Percentiles rank a stretch among this genome's conserved stretches.
These are phyloP conservation scores for Vanessa atalanta DNA, from an alignment of 1,140 invertebrate genomes.

Conservation along the genomic window DNA sequence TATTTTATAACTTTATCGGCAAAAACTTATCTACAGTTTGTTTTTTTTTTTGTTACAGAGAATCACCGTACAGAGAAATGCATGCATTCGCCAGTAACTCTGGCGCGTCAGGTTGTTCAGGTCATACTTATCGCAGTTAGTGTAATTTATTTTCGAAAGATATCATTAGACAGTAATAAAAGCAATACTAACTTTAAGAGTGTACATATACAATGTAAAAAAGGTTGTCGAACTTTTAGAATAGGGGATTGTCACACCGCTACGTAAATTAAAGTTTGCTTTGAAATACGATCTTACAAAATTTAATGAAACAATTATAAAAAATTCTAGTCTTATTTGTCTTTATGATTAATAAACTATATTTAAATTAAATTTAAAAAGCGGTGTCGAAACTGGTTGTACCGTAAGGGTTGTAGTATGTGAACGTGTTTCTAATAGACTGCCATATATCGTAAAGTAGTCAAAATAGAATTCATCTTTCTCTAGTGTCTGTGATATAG, in stretches of 20 bases:
- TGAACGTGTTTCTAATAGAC: conserved; percentile 73
- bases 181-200: conserved; percentile 71
- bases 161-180: conserved; percentile 74
- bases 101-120: conserved; percentile 73
- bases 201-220: conserved; percentile 61
- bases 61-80: conserved; percentile 69
- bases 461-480: conserved; percentile 65
- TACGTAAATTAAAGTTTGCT: conserved; percentile 16
- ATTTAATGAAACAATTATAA: background rate
- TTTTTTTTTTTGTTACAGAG: conserved; percentile 57
- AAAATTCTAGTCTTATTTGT: background rate
- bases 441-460: conserved; percentile 59
- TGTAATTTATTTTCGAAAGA: conserved; percentile 52
- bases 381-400: conserved; percentile 29
- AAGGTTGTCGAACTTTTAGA: conserved; percentile 37
- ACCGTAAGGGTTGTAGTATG: conserved; percentile 53
- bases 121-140: conserved; percentile 73
- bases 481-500: conserved; percentile 80
- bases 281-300: background rate
- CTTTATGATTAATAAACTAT: conserved; percentile 6
- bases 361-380: conserved; percentile 7
- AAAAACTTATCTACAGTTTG: background rate
- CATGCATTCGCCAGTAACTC: conserved; percentile 67
- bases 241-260: conserved; percentile 31
- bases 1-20: background rate